phyloP scores from a whole-genome alignment of 2,888 invertebrate genomes.

The Apotomis betuletana region DNA sequence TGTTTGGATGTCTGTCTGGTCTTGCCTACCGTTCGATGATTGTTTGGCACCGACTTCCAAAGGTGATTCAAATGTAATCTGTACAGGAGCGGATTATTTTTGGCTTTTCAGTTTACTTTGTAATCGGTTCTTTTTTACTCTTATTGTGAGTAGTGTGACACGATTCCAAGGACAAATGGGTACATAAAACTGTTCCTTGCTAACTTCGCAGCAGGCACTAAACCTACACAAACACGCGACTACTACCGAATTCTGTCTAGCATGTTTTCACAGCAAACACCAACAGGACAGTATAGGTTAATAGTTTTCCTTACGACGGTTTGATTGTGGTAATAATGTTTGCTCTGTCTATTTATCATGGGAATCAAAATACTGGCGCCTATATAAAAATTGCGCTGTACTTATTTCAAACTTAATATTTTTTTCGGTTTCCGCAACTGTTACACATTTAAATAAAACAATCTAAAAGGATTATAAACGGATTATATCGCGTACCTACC shows the following conservation, averaged over 20 bases:
- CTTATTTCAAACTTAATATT: neutral
- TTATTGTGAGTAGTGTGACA: too few relatives aligned
- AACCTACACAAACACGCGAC: slow-evolving; percentile 9
- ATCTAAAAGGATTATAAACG: too few relatives aligned
- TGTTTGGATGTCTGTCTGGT: too few relatives aligned
- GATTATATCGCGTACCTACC: too few relatives aligned
- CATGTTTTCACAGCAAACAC: slow-evolving; percentile 32
- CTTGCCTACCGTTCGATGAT: too few relatives aligned
- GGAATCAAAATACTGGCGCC: slow-evolving; percentile 18
- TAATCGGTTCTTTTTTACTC: too few relatives aligned
- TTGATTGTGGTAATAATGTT: slow-evolving; percentile 38
- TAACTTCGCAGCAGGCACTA: slow-evolving; percentile 10
- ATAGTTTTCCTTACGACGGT: slow-evolving; percentile 33
- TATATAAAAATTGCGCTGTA: neutral
- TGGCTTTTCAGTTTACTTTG: too few relatives aligned
- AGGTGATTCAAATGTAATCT: too few relatives aligned
- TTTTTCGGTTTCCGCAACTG: too few relatives aligned
- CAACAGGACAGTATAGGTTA: slow-evolving; percentile 28
- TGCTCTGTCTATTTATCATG: slow-evolving; percentile 27
- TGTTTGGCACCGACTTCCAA: too few relatives aligned
- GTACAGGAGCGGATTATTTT: too few relatives aligned
- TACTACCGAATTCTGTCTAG: neutral
- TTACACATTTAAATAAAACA: too few relatives aligned
- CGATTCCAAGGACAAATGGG: neutral
- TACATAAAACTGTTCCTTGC: neutral